Percentiles rank a stretch among this genome's conserved stretches.
Evolutionary conservation across 2,797 vertebrate genomes (phyloP).

Genomic region (Acipenser transmontanus): DNA sequence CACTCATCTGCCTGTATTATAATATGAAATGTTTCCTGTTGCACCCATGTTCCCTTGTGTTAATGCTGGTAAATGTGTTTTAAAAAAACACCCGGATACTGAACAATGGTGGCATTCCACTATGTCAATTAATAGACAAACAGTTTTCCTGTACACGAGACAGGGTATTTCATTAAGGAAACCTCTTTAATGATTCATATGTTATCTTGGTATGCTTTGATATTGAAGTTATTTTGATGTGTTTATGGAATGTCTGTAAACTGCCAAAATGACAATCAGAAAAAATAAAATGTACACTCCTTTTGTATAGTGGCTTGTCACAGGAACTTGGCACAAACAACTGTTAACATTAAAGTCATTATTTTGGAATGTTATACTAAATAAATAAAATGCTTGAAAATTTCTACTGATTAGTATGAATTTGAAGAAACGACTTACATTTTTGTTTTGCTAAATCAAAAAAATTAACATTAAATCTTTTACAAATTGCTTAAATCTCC

Average conservation of each 20-base stretch:
- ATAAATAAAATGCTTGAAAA: no score
- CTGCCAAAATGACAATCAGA: no score
- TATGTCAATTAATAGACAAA: neutral
- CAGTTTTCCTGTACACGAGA: neutral
- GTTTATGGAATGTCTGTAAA: neutral
- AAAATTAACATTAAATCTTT: no score
- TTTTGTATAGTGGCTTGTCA: no score
- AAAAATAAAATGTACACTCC: no score
- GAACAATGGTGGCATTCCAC: slow-evolving; percentile 1
- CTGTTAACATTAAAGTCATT: no score
- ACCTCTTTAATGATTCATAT: neutral
- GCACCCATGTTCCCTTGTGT: neutral
- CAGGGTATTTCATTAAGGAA: slow-evolving; percentile 1
- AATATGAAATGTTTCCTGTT: slow-evolving; percentile 1
- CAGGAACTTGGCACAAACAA: no score
- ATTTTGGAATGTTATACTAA: no score
- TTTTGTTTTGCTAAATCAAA: no score
- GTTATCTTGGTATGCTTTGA: slow-evolving; percentile 1
- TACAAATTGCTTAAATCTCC: no score
- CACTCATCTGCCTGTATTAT: neutral
- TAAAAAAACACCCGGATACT: neutral
- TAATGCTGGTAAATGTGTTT: neutral
- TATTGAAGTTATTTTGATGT: neutral
- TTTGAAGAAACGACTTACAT: no score
- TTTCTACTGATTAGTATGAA: no score